Conservation (phyloP, 2,797 vertebrate species). For the Remorina albescens region DNA sequence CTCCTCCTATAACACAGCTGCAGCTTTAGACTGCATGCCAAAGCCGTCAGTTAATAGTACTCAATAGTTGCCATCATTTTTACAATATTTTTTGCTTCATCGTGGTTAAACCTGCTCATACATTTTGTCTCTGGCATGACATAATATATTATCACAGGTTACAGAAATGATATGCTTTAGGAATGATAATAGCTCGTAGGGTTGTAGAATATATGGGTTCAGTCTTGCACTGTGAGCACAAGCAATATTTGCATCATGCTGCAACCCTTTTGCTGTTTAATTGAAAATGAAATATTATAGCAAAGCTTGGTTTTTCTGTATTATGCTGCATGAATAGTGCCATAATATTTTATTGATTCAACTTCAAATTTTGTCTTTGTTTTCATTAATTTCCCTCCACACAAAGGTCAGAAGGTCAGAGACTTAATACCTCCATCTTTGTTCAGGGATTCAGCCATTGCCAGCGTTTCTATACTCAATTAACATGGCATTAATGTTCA, state of each 20-base stretch:
- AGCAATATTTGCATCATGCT: too few species aligned
- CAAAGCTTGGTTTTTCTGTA: too few species aligned
- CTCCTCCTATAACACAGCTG: conserved; percentile 36
- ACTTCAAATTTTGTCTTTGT: conserved; percentile 16
- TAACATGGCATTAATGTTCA: not conserved
- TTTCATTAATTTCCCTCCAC: conserved; percentile 17
- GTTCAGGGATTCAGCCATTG: not conserved
- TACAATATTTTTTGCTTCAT: not conserved
- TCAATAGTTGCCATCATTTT: not conserved
- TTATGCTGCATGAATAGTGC: not conserved
- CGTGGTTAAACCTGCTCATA: not conserved
- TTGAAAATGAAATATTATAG: too few species aligned
- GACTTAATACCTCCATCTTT: not conserved
- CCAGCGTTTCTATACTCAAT: not conserved
- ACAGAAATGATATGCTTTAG: not conserved
- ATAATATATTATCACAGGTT: not conserved
- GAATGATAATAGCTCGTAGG: not conserved
- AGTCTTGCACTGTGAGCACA: too few species aligned
- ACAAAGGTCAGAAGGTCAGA: conserved; percentile 34
- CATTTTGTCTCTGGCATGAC: not conserved
- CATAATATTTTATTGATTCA: conserved; percentile 1
- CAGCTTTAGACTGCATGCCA: conserved; percentile 9
- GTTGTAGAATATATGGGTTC: too few species aligned
- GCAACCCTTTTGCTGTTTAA: too few species aligned
- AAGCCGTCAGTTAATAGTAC: conserved; percentile 4